Conservation (phyloP, 2,888 invertebrate genomes). For the Azorinus chamasolen region DNA sequence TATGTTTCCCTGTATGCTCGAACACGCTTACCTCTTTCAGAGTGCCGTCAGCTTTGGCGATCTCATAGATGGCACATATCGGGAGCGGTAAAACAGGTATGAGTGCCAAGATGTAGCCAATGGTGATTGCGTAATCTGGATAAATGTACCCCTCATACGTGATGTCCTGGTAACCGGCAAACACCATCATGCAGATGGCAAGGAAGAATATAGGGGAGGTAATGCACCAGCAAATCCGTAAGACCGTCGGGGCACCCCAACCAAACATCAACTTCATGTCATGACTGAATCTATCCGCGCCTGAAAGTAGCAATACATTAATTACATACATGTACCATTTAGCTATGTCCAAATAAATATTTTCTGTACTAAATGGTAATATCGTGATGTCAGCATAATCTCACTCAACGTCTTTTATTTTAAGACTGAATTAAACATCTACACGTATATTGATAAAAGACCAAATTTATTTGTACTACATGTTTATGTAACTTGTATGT, state of each 20-base stretch:
- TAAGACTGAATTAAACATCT: too few relatives aligned
- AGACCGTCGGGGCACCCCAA: slow-evolving; percentile 37
- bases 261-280: slow-evolving; percentile 62
- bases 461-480: too few relatives aligned
- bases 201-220: slow-evolving; percentile 44
- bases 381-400: too few relatives aligned
- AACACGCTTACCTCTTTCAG: slow-evolving; percentile 42
- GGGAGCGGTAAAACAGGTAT: slow-evolving; percentile 48
- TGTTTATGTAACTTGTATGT: too few relatives aligned
- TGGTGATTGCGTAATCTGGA: slow-evolving; percentile 32
- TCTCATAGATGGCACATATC: slow-evolving; percentile 31
- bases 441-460: too few relatives aligned
- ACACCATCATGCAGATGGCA: slow-evolving; percentile 32
- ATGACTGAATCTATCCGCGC: slow-evolving; percentile 57
- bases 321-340: too few relatives aligned
- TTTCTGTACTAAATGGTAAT: too few relatives aligned
- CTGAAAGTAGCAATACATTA: slow-evolving; percentile 49
- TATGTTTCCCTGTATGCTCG: too few relatives aligned
- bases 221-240: slow-evolving; percentile 61
- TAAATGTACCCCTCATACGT: slow-evolving; percentile 45
- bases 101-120: slow-evolving; percentile 40
- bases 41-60: slow-evolving; percentile 19
- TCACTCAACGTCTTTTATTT: too few relatives aligned
- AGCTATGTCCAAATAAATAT: too few relatives aligned
- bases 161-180: slow-evolving; percentile 35